These are phyloP conservation scores for Latrodectus elegans DNA, from an alignment of 2,888 invertebrate genomes.

Conservation along the genomic window DNA sequence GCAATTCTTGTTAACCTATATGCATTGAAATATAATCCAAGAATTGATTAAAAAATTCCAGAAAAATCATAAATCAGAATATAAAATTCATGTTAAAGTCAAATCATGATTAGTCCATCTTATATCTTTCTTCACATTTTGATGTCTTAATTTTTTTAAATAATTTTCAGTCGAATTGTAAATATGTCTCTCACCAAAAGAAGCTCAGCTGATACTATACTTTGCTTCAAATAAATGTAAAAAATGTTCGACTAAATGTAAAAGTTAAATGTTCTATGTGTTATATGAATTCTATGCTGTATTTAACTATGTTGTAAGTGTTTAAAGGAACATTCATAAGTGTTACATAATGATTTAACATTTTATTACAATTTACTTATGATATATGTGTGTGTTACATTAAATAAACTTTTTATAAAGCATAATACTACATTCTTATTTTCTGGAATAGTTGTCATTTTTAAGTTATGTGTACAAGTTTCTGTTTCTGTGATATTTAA, in stretches of 20 bases:
- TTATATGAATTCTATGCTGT: background rate
- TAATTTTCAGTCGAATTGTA: too few relatives aligned
- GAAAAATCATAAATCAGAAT: too few relatives aligned
- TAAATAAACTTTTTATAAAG: background rate
- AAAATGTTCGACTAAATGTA: background rate
- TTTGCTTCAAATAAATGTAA: too few relatives aligned
- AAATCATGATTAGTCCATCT: too few relatives aligned
- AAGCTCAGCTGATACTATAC: background rate
- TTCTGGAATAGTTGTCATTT: background rate
- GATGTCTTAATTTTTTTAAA: too few relatives aligned
- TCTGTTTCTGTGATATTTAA: background rate
- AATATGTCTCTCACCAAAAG: background rate
- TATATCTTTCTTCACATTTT: too few relatives aligned
- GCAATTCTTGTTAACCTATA: too few relatives aligned
- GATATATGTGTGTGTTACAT: background rate
- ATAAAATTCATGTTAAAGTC: too few relatives aligned
- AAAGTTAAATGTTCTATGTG: background rate
- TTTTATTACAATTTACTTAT: background rate
- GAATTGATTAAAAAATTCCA: too few relatives aligned
- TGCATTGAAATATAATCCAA: too few relatives aligned
- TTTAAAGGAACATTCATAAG: background rate
- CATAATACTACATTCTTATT: background rate
- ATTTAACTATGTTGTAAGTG: background rate
- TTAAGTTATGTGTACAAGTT: background rate
- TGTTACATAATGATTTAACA: background rate